Evolutionary conservation across 2,113 vertebrate genomes (phyloP), one percentile per base, ranked within the genome.

Genomic region (Sceloporus tristichus): DNA sequence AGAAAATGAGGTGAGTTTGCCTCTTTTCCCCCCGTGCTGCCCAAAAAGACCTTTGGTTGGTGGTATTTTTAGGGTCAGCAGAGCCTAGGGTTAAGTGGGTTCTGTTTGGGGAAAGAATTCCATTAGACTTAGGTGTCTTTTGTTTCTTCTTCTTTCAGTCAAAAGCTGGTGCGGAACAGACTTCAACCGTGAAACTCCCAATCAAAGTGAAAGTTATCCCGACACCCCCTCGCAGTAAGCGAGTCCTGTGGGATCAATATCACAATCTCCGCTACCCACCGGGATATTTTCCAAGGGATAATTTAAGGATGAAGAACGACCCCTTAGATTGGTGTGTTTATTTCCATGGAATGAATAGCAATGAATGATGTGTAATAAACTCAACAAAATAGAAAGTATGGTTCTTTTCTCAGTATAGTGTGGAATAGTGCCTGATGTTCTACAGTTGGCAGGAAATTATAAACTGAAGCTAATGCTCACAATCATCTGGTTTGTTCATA

Each of bases 211-310:
- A 99, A 96, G 98, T 99, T 4, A 98, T 99, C 86, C 98, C 98
- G 0, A 99, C 99, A 14, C 99, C 99, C 2, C 98, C 98, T 10
- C 98, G 98, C 34, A 99, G 98, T 82, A 99, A 99, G 95, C 96
- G 99, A 86, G 97, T 99, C 54, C 97, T 99, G 34, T 99, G 99
- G 99, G 99, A 99, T 96, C 99, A 99, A 82, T 99, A 99, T 93
- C 99, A 99, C 94, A 99, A 99, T 91, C 97, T 99, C 84, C 98
- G 99, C 66, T 99, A 99, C 21, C 99, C 99, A 0, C 99, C 99
- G 0, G 99, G 99, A 75, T 99, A 99, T 94, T 99, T 99, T 90
- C 99, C 99, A 81, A 96, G 99, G 73, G 99, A 99, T 95, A 99
- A 99, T 90, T 94, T 99, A 80, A 96, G 99, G 87, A 99, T 99